Base-by-base conservation (phyloP, 2,113 vertebrate species). In the Vanacampus margaritifer region DNA sequence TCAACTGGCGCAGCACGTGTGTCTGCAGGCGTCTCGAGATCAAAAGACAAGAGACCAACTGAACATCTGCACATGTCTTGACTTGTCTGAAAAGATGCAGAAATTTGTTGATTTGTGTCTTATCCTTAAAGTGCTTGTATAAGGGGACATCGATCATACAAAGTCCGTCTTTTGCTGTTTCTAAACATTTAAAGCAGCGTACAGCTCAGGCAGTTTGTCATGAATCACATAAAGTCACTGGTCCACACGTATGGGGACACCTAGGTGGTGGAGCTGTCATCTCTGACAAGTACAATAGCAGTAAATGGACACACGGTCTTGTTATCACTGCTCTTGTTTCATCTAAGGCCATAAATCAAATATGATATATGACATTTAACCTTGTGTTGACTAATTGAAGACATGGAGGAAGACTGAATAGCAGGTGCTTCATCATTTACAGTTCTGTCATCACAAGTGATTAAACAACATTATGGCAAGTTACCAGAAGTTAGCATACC, bases 291-390 rank as follows among this genome's bases (percentile, higher is more conserved):
- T 65, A 64, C 66, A 54, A 76, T 71, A 68, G 39, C 62, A 37
- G 39, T 4, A 50, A 51, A 23, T 41, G 26, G 67, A 64, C 46
- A 21, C 68, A 56, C 67, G 48, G 23, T 73, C 63, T 79, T 48
- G 56, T 86, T 80, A 84, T 79, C 72, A 65, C 37, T 24, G 57
- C 78, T 43, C 64, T 35, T 46, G 26, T 50, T 79, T 78, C 71
- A 88, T 83, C 84, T 78, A 78, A 56, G 46, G 81, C 60, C 58
- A 65, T 37, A 67, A 74, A 84, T 87, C 78, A 86, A 79, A 81
- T 76, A 84, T 84, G 76, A 64, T 61, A 71, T 70, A 80, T 83
- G 39, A 72, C 65, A 71, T 50, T 65, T 63, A 62, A 62, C 69
- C 73, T 56, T 68, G 82, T 67, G 80, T 80, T 72, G 74, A 5